A percentile compares a stretch with the other conserved stretches of the same genome.
phyloP scores from a whole-genome alignment of 2,888 invertebrate genomes.

The Ethmia dodecea region DNA sequence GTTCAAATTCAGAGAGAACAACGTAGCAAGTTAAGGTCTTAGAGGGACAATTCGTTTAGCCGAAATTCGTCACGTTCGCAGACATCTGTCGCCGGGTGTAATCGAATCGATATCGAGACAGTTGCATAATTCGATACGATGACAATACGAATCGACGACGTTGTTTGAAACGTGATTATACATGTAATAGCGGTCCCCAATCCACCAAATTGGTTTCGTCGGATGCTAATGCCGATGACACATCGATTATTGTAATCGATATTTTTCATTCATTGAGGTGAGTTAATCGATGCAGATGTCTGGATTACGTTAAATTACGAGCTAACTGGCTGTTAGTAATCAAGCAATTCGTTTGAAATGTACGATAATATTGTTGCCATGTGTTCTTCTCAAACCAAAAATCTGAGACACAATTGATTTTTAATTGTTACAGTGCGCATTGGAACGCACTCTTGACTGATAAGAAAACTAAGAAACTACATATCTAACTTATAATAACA shows the following conservation, averaged over 20 bases:
- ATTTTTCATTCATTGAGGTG: too few species aligned
- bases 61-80: slow-evolving; percentile 75
- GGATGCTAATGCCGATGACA: slow-evolving; percentile 59
- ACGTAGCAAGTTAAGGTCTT: slow-evolving; percentile 26
- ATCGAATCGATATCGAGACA: slow-evolving; percentile 59
- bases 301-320: too few species aligned
- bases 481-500: too few species aligned
- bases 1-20: slow-evolving; percentile 17
- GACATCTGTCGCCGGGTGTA: slow-evolving; percentile 73
- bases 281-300: too few species aligned
- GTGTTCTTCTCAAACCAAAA: too few species aligned
- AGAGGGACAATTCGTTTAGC: slow-evolving; percentile 43
- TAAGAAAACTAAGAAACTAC: too few species aligned
- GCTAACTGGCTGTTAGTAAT: too few species aligned
- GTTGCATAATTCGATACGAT: slow-evolving; percentile 73
- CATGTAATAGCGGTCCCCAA: slow-evolving; percentile 54
- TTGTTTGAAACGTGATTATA: slow-evolving; percentile 54
- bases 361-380: too few species aligned
- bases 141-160: slow-evolving; percentile 64
- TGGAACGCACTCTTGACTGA: too few species aligned
- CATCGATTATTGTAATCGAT: slow-evolving; percentile 51
- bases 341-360: too few species aligned
- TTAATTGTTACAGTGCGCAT: too few species aligned
- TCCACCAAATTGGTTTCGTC: slow-evolving; percentile 50
- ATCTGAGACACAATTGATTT: too few species aligned